These are phyloP conservation scores for Ploceus nigricollis DNA, from an alignment of 2,113 vertebrate genomes.

Conservation along the genomic window DNA sequence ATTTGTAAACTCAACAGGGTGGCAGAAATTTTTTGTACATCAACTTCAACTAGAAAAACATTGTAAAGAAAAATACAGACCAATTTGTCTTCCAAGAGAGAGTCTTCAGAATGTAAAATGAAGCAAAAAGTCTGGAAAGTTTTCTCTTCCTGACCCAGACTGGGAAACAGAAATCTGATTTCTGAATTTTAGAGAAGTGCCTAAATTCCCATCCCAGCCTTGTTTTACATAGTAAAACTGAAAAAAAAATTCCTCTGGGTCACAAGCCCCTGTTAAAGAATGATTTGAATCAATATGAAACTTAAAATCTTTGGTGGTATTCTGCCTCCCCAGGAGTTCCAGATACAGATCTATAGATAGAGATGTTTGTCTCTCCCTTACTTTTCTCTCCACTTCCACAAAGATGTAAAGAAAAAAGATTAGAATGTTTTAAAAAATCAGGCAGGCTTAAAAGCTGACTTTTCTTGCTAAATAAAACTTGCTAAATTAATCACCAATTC, in stretches of 20 bases:
- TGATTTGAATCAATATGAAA: neutral
- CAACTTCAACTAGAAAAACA: neutral
- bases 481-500: neutral
- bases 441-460: neutral
- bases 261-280: neutral
- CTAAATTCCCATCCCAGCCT: neutral
- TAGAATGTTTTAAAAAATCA: neutral
- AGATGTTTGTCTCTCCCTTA: neutral
- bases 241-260: neutral
- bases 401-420: neutral
- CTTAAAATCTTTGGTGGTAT: neutral
- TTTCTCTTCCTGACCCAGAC: neutral
- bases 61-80: neutral
- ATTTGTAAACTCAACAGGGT: neutral
- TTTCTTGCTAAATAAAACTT: neutral
- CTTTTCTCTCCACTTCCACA: neutral
- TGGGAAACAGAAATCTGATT: neutral
- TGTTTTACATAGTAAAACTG: neutral
- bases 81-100: neutral
- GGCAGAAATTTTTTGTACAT: neutral
- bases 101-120: neutral
- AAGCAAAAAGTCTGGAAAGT: neutral
- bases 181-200: neutral
- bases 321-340: neutral
- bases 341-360: neutral